phyloP scores from a whole-genome alignment of 2,797 vertebrate species.

The Anniella stebbinsi region DNA sequence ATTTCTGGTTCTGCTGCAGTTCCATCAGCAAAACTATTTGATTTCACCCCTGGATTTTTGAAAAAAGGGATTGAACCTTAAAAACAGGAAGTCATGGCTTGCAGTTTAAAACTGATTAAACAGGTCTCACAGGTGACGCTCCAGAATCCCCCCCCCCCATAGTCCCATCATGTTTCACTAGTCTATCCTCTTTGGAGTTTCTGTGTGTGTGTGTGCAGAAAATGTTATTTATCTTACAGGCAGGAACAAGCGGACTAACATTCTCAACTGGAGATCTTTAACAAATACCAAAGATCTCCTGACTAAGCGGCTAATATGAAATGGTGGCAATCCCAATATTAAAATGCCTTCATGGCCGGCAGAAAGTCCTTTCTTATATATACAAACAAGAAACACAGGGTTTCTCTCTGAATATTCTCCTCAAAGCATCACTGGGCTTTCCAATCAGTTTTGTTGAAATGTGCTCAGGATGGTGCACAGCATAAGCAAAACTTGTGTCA shows the following conservation, averaged over 20 bases:
- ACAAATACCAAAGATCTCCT: background rate
- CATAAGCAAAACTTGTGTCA: slow-evolving; percentile 14
- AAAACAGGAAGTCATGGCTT: background rate
- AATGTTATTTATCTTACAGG: slow-evolving; percentile 46
- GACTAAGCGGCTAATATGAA: background rate
- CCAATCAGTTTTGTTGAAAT: slow-evolving; percentile 32
- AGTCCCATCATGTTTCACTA: background rate
- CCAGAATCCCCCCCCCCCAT: too few relatives aligned
- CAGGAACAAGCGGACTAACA: slow-evolving; percentile 46
- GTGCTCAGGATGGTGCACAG: background rate
- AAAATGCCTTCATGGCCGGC: background rate
- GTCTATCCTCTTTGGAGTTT: background rate
- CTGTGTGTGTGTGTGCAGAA: slow-evolving; percentile 23
- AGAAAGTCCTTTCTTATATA: background rate
- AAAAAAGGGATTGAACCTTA: background rate
- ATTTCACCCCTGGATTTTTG: background rate
- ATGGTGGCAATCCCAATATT: background rate
- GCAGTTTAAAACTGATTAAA: background rate
- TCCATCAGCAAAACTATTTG: too few relatives aligned
- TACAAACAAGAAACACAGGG: slow-evolving; percentile 1
- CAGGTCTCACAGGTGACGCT: too few relatives aligned
- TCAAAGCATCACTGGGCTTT: slow-evolving; percentile 12
- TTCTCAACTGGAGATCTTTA: slow-evolving; percentile 33
- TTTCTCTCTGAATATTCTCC: background rate
- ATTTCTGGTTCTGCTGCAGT: too few relatives aligned